Percentiles rank a stretch among this genome's conserved stretches.
phyloP scores from a whole-genome alignment of 1,140 invertebrate genomes.

The Procambarus virginalis region DNA sequence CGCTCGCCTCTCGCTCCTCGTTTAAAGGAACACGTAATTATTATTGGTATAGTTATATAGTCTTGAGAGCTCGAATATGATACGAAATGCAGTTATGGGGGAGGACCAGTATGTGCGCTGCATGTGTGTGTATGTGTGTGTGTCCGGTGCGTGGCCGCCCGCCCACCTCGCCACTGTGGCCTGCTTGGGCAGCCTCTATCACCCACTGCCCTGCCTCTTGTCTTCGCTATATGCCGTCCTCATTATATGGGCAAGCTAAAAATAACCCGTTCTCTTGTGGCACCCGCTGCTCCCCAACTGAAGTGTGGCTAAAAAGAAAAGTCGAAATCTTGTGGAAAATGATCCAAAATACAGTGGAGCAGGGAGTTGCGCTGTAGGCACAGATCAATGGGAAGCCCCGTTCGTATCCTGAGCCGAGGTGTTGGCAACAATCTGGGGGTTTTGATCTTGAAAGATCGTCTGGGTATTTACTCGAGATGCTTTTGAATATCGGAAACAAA shows the following conservation, averaged over 20 bases:
- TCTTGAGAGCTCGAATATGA: not conserved
- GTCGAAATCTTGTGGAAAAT: not conserved
- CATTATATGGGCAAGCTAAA: not conserved
- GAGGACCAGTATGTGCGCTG: not conserved
- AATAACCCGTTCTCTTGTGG: not conserved
- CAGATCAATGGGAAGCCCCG: constrained; percentile 13
- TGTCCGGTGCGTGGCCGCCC: not conserved
- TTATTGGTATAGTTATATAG: not conserved
- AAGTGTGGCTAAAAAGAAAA: not conserved
- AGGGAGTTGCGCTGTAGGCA: not conserved
- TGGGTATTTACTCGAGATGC: not conserved
- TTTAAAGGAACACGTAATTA: not conserved
- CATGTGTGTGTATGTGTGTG: no score
- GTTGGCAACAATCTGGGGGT: not conserved
- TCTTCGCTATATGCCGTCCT: not conserved
- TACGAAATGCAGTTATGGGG: not conserved
- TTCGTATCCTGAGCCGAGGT: not conserved
- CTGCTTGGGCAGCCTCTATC: not conserved
- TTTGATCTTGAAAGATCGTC: not conserved
- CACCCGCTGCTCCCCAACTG: not conserved
- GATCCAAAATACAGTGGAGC: not conserved
- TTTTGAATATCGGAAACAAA: not conserved
- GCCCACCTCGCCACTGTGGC: not conserved
- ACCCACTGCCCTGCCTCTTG: not conserved
- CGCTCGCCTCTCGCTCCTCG: not conserved